A percentile compares a stretch with the other conserved stretches of the same genome.
phyloP scores from a whole-genome alignment of 2,113 vertebrate species.

The Anser brachyrhynchus region DNA sequence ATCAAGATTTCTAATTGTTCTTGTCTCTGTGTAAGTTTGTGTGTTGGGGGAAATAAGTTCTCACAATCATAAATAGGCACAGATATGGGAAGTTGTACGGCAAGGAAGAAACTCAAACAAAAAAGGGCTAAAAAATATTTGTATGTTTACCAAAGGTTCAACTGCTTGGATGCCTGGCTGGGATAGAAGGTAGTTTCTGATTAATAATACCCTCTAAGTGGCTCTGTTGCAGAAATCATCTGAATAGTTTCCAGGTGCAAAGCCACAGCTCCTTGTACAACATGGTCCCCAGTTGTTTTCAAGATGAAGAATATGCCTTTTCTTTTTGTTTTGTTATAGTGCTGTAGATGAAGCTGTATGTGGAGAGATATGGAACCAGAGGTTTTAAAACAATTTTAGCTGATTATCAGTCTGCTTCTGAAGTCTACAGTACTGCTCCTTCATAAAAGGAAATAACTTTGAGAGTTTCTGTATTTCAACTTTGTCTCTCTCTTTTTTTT shows the following conservation, averaged over 20 bases:
- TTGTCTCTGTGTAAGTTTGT: fast-evolving
- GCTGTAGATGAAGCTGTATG: not conserved
- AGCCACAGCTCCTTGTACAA: not conserved
- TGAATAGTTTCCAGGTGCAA: not conserved
- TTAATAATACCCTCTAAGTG: fast-evolving
- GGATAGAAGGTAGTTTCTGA: not conserved
- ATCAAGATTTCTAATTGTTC: not conserved
- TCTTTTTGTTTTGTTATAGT: not conserved
- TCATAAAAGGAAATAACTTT: not conserved
- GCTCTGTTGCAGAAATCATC: fast-evolving
- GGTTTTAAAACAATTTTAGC: not conserved
- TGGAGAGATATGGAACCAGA: not conserved
- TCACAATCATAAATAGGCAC: fast-evolving
- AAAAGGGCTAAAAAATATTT: not conserved
- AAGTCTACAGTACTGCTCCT: not conserved
- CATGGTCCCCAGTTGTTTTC: not conserved
- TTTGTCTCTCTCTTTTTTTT: not conserved
- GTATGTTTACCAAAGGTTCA: fast-evolving
- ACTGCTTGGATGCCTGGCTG: not conserved
- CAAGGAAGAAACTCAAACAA: not conserved
- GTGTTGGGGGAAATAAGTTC: not conserved
- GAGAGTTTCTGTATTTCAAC: not conserved
- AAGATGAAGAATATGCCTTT: not conserved
- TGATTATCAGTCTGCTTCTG: not conserved
- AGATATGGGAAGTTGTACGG: not conserved